These are phyloP conservation scores for Gymnosoma rotundatum DNA, from an alignment of 2,888 invertebrate species.

Conservation along the genomic window DNA sequence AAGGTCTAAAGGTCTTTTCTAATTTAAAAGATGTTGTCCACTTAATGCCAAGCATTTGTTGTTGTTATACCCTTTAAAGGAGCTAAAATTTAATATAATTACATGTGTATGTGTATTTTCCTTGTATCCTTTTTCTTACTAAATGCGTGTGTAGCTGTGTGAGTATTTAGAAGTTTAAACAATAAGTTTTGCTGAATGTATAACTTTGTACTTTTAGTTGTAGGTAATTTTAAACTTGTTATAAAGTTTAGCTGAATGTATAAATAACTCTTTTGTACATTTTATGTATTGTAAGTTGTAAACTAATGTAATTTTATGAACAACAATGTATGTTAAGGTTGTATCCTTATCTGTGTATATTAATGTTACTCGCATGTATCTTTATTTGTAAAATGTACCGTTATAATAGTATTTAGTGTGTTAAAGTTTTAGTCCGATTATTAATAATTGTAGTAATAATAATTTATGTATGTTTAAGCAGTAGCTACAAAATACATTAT, in stretches of 20 bases:
- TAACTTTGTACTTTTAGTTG: slow-evolving; percentile 5
- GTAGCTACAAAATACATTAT: too few relatives aligned
- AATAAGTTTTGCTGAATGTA: neutral
- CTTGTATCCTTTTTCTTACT: neutral
- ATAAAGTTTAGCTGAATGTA: slow-evolving; percentile 57
- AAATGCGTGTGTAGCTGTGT: neutral
- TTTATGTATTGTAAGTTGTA: slow-evolving; percentile 26
- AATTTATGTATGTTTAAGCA: slow-evolving; percentile 48
- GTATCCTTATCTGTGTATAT: neutral
- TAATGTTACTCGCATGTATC: neutral
- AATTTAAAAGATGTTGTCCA: slow-evolving; percentile 13
- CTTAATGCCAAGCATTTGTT: slow-evolving; percentile 11
- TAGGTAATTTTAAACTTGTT: slow-evolving; percentile 64
- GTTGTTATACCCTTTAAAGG: neutral
- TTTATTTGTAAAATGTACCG: neutral
- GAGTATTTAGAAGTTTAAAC: slow-evolving; percentile 3
- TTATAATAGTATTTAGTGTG: neutral
- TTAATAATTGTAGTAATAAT: slow-evolving; percentile 16
- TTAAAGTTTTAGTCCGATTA: slow-evolving; percentile 8
- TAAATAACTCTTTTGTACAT: neutral
- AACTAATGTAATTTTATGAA: slow-evolving; percentile 37
- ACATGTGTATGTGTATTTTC: neutral
- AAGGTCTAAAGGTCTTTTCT: too few relatives aligned
- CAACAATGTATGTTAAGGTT: slow-evolving; percentile 26
- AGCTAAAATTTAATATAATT: neutral